Evolutionary conservation across 2,888 invertebrate genomes (phyloP).

Genomic region (Alentia gelatinosa): DNA sequence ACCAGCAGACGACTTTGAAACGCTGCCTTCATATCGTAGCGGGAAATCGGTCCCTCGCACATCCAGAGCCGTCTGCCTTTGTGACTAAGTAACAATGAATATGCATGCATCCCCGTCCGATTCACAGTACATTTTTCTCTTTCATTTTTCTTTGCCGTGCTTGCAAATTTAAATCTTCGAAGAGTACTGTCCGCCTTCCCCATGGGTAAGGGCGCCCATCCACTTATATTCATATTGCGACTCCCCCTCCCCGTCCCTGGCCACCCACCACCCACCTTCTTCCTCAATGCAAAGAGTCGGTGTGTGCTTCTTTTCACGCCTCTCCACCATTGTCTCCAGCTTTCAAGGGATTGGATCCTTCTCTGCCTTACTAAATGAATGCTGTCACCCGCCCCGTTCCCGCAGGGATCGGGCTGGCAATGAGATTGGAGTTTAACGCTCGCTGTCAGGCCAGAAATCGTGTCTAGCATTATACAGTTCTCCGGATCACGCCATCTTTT

Average conservation of each 20-base stretch:
- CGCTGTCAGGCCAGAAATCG: background rate
- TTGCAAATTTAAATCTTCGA: constrained; percentile 5
- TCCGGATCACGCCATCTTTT: background rate
- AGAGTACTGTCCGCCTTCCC: background rate
- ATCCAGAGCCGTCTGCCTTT: background rate
- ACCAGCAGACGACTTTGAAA: background rate
- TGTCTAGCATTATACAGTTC: background rate
- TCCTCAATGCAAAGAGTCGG: background rate
- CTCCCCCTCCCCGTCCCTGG: no score
- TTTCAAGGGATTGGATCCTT: background rate
- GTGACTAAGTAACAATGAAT: constrained; percentile 3
- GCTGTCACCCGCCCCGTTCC: background rate
- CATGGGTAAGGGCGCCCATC: background rate
- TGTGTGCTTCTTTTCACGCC: background rate
- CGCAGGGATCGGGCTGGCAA: background rate
- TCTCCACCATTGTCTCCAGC: background rate
- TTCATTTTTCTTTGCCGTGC: background rate
- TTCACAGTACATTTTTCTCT: background rate
- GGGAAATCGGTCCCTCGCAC: background rate
- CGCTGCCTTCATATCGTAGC: background rate
- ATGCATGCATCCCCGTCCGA: background rate
- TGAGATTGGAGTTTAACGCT: background rate
- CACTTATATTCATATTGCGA: constrained; percentile 9
- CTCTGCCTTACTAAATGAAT: background rate
- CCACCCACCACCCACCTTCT: no score